Base-by-base conservation (phyloP, 1,140 invertebrate genomes). In the Aphidius ervi region DNA sequence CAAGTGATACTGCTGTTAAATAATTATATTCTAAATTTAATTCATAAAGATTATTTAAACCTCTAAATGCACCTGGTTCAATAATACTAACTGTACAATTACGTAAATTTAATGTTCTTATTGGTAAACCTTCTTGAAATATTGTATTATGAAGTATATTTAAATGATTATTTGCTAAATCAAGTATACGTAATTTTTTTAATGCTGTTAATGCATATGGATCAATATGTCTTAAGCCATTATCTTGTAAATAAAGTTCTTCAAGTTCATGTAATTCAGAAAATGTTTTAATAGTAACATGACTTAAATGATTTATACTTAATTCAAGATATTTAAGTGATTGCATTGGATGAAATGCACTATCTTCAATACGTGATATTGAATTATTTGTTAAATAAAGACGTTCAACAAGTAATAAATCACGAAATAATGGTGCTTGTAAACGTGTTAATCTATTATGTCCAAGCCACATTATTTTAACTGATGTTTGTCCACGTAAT, bases 401-500 rank as follows among this genome's bases (percentile, higher is more conserved):
- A 53, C 90, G 82, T 69, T 92, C 87, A 46, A 93, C 85, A 45
- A 87, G 81, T 5, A 86, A 70, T 10, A 93, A 81, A 76, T 93
- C 91, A 50, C 82, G 82, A 70, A 94, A 93, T 47, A 93, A 72
- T 6, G 85, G 84, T 6, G 84, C 82, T 57, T 88, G 87, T 23
- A 94, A 76, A 59, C 85, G 81, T 10, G 83, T 86, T 48, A 94
- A 75, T 68, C 87, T 85, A 73, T 95, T 95, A 74, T 93, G 86
- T 39, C 89, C 87, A 10, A 95, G 77, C 90, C 91, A 93, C 83
- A 94, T 88, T 59, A 93, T 91, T 74, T 92, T 87, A n/a, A 94
- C 87, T 63, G 87, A 88, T 3, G 85, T 85, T 74, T 93, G 91
- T 5, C 89, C 88, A 39, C 84, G 77, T 16, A 95, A 83, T 1